A percentile compares a stretch with the other conserved stretches of the same genome.
These are phyloP conservation scores for Pipistrellus pipistrellus DNA, from an alignment of 2,797 vertebrate genomes.

Conservation along the genomic window DNA sequence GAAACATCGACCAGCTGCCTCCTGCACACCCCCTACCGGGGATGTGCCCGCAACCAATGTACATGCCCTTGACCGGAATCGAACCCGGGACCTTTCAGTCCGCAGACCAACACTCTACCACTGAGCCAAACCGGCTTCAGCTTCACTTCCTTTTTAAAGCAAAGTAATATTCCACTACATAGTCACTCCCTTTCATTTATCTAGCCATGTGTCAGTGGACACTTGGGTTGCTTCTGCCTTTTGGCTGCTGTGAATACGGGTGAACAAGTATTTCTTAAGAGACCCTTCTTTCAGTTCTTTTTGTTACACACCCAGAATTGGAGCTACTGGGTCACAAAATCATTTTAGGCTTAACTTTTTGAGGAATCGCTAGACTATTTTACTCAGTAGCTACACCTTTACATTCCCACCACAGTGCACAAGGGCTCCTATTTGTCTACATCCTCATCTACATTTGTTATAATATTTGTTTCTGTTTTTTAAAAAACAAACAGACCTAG, in stretches of 20 bases:
- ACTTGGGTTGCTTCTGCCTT: background rate
- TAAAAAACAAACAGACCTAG: no score
- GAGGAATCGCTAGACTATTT: background rate
- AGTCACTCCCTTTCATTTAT: background rate
- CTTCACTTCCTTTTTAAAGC: background rate
- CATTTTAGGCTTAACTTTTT: background rate
- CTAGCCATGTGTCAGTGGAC: background rate
- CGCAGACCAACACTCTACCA: no score
- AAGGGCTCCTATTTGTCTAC: background rate
- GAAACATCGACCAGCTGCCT: no score
- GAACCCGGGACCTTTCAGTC: no score
- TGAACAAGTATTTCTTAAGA: background rate
- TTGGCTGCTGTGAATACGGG: background rate
- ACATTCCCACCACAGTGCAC: background rate
- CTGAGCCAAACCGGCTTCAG: no score
- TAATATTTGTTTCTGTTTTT: background rate
- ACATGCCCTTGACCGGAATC: no score
- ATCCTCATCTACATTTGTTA: background rate
- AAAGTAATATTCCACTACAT: background rate
- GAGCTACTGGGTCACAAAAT: background rate
- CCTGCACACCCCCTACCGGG: no score
- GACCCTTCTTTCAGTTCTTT: background rate
- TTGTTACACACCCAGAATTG: background rate
- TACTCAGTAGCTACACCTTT: background rate
- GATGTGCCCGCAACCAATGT: no score